Base-by-base conservation (phyloP, 2,797 vertebrate species). In the Syncerus caffer region DNA sequence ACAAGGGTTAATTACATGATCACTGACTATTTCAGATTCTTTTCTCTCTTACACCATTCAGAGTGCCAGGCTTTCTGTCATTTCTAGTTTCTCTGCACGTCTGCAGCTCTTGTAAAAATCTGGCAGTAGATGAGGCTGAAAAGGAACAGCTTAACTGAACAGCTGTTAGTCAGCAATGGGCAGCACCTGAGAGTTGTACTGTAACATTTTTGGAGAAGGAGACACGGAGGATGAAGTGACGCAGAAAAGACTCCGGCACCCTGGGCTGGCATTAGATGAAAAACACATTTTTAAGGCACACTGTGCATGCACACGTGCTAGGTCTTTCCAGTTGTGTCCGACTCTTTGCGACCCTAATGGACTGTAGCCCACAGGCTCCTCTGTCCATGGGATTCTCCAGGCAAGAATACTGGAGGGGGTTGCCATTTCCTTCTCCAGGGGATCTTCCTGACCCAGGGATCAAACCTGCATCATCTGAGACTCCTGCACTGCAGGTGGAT, bases 141-240 rank as follows among this genome's bases (percentile, higher is more conserved):
- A 97, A 97, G 50, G 79, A 97, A 90, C 79, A 89, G 85, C 78
- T 97, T 92, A 90, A 86, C 42, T 14, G 47, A 96, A 60, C 90
- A 96, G 84, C 88, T 95, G 91, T 95, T 90, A 31, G 45, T 96
- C 60, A 71, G 92, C 12, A 84, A 62, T 58, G 38, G 47, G 58
- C 14, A 17, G 93, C 96, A 97, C 96, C 86, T 96, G 91, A 89
- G 93, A 94, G 45, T 16, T 38, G 6, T 38, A 74, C 3, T 16
- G 42, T 55, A 55, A 93, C 50, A 80, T 60, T 86, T 94, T 80
- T 34, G 25, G 94, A 94, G 34, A 67, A 4, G 23, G 60, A 53
- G 11, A 94, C 62, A 50, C 23, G 16, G 82, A 95, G 15, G 5
- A 21, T 17, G 7, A 85, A 91, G 47, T 34, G 51, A 78, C 17